Percentiles rank a stretch among this genome's conserved stretches.
phyloP scores from a whole-genome alignment of 2,888 invertebrate species.

The Eilema caniola region DNA sequence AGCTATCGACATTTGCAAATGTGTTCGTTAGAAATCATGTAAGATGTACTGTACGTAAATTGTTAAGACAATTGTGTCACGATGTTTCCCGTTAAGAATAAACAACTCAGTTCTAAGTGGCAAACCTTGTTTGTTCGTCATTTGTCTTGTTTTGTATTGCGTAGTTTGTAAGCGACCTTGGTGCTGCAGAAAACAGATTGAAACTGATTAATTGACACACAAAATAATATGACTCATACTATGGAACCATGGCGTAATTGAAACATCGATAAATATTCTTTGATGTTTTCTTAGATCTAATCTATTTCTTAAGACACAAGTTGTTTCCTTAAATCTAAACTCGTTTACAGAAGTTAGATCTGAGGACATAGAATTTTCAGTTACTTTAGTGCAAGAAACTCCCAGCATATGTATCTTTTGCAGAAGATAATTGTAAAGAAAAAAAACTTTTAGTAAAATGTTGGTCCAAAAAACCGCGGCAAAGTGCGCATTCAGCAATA shows the following conservation, averaged over 20 bases:
- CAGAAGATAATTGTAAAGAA: neutral
- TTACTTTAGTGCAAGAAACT: neutral
- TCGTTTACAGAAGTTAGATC: neutral
- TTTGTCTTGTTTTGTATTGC: neutral
- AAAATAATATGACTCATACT: neutral
- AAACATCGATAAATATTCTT: neutral
- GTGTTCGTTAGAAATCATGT: slow-evolving; percentile 16
- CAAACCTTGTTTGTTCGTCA: slow-evolving; percentile 1
- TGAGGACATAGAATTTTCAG: neutral
- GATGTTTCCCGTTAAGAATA: slow-evolving; percentile 29
- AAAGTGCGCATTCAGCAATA: neutral
- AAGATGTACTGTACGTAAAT: neutral
- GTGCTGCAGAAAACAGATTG: neutral
- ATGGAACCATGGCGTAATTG: neutral
- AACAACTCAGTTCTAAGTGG: slow-evolving; percentile 24
- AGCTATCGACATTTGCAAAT: slow-evolving; percentile 17
- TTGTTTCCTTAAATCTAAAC: too few relatives aligned
- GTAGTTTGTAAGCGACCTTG: neutral
- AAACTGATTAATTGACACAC: slow-evolving; percentile 2
- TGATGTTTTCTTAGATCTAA: neutral
- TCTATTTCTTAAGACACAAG: too few relatives aligned
- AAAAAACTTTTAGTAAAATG: neutral
- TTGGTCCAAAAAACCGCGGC: too few relatives aligned
- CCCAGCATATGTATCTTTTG: neutral
- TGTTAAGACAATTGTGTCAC: slow-evolving; percentile 20